These are phyloP conservation scores for Platycnemis pennipes DNA, from an alignment of 2,888 invertebrate genomes.

Conservation along the genomic window DNA sequence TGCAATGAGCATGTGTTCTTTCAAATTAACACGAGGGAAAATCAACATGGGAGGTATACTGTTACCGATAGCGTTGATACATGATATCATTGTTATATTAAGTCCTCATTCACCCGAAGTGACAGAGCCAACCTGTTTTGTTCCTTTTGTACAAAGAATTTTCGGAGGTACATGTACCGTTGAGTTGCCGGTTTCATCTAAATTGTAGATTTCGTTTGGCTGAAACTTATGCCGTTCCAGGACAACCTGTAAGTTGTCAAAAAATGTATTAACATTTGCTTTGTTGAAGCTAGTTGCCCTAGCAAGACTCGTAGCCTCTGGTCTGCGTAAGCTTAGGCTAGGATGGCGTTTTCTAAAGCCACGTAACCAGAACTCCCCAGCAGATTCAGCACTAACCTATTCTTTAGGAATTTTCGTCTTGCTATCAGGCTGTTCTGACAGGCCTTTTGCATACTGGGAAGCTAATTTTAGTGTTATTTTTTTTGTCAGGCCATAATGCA, in stretches of 20 bases:
- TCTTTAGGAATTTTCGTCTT: slow-evolving; percentile 72
- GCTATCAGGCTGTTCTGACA: too few species aligned
- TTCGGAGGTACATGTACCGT: slow-evolving; percentile 72
- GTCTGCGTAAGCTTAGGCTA: slow-evolving; percentile 73
- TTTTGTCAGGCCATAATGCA: slow-evolving; percentile 72
- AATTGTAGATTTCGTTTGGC: slow-evolving; percentile 71
- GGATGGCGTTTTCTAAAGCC: slow-evolving; percentile 74
- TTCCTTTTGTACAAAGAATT: slow-evolving; percentile 71
- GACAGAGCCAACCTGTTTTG: slow-evolving; percentile 70
- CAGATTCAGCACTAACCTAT: slow-evolving; percentile 73
- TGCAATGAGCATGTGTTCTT: too few species aligned
- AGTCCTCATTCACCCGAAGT: neutral
- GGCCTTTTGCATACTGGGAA: slow-evolving; percentile 72
- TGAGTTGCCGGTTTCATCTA: slow-evolving; percentile 72
- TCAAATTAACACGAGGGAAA: too few species aligned
- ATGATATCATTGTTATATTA: neutral
- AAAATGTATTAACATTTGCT: slow-evolving; percentile 79
- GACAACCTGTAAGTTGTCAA: slow-evolving; percentile 74
- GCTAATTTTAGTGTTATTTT: slow-evolving; percentile 73
- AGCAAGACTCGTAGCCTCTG: slow-evolving; percentile 75
- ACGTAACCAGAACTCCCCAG: slow-evolving; percentile 75
- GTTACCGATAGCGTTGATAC: too few species aligned
- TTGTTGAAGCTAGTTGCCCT: slow-evolving; percentile 74
- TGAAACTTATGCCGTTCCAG: slow-evolving; percentile 70
- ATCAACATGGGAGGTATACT: too few species aligned